Conservation (phyloP, 1,140 invertebrate genomes). For the Cydia splendana region DNA sequence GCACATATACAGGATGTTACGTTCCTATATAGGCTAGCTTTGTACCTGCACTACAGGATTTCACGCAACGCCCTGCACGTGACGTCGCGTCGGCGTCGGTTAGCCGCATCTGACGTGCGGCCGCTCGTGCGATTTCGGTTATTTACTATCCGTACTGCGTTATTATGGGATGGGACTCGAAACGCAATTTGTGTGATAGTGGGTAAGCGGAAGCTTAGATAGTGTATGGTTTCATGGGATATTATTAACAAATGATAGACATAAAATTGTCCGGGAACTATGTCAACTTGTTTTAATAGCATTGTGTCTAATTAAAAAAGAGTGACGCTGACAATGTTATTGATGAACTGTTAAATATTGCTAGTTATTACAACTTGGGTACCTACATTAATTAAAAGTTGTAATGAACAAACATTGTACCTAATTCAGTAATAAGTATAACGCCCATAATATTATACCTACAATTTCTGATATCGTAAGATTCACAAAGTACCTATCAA, state of each 20-base stretch:
- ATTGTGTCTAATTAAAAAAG: neutral
- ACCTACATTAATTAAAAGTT: no score
- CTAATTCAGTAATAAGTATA: no score
- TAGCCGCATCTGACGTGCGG: slow-evolving; percentile 19
- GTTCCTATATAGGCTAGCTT: slow-evolving; percentile 8
- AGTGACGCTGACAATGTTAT: no score
- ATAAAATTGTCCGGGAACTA: neutral
- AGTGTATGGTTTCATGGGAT: neutral
- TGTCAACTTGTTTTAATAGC: neutral
- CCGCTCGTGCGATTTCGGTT: slow-evolving; percentile 25
- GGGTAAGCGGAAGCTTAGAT: neutral
- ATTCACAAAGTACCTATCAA: no score
- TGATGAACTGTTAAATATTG: no score
- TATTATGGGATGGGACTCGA: neutral
- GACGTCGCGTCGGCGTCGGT: slow-evolving; percentile 15
- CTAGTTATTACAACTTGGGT: no score
- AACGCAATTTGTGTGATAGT: neutral
- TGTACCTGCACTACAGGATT: neutral
- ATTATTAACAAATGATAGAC: neutral
- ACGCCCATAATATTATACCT: no score
- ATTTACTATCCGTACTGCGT: slow-evolving; percentile 22
- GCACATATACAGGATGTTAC: neutral
- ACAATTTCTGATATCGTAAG: no score
- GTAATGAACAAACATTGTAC: no score
- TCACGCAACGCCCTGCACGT: slow-evolving; percentile 10